Evolutionary conservation across 2,113 vertebrate species (phyloP), one percentile per base, ranked within the genome.

Genomic region (Pyrgilauda ruficollis): DNA sequence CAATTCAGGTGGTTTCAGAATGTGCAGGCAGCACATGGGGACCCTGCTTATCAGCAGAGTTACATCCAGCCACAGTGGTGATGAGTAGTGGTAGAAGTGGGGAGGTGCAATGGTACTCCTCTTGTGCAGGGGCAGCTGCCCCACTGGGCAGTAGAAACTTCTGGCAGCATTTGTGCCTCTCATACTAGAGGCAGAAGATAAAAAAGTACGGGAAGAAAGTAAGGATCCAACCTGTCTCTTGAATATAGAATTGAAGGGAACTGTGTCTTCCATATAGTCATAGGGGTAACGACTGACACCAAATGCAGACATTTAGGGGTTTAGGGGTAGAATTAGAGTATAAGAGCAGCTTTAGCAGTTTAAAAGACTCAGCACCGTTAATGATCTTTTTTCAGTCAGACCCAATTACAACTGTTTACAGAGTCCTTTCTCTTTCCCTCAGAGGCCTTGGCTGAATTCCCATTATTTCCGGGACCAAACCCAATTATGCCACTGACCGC

Each of bases 401-500:
- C 43, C 67, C 37, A 88, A 81, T 88, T 88, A 93, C 94, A 94
- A 90, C 72, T 87, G 75, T 93, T 95, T 89, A 90, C 80, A 94
- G 85, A 96, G 89, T 41, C 78, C 53, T 94, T 94, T 93, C 87
- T 93, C 89, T 77, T 80, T 87, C 72, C 55, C 74, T 94, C 84
- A 81, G 72, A 84, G 31, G 53, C 73, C 93, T 94, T 94, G 95
- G 91, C 87, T 80, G 73, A 80, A 73, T 87, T 94, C 92, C 87
- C 87, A 66, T 81, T 31, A 58, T 94, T 90, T 91, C 94, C 3
- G 14, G 89, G 96, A 84, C 85, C 9, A 7, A 66, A 84, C 96
- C 93, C 95, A 96, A 95, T 95, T 87, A 88, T 97, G 95, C 92
- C 87, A 90, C 68, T 95, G 93, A 93, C 94, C 88, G 82, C 90